Evolutionary conservation across 2,797 vertebrate genomes (phyloP), one percentile per base, ranked within the genome.

Genomic region (Austrolebias charrua): DNA sequence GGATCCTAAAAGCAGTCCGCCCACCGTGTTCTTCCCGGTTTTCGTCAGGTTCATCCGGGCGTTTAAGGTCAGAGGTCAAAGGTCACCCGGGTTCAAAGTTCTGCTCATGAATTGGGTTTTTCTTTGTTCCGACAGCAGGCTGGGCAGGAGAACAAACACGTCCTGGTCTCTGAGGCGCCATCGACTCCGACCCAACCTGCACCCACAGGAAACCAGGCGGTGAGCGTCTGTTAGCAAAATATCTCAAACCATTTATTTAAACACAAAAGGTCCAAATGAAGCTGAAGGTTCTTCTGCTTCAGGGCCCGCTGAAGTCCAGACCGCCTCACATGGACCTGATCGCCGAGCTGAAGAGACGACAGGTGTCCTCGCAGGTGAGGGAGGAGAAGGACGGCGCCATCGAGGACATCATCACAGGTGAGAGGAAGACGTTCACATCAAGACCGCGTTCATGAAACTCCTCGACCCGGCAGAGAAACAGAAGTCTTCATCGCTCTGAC

Each of bases 331-430:
- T 96, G 93, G 96, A 98, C 69, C 93, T 98, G 88, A 96, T 98
- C 1, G 91, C 96, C 0, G 96, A 98, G 89, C 89, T 98, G 84
- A 98, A 98, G 89, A 95, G 78, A 86, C 91, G 94, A 72, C 94
- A 96, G 92, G 88, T 89, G 75, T 94, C 95, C 67, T 94, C 95
- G 0, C 92, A 95, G 63, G 93, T 98, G 78, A 95, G 96, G 0
- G 96, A 98, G 80, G 95, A 94, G 28, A 95, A 95, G 53, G 96
- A 98, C 0, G 95, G 96, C 0, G 94, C 95, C 83, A 97, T 98
- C 0, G 96, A 98, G 79, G 96, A 98, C 76, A 98, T 98, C 61
- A 96, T 98, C 87, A 96, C 96, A 88, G 95, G 95, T 95, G 38
- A 40, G 38, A 24, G 24, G 24, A 24, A 24, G 24, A 24, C 24